Percentiles rank a stretch among this genome's conserved stretches.
phyloP scores from a whole-genome alignment of 2,113 vertebrate species.

The Rhea pennata region DNA sequence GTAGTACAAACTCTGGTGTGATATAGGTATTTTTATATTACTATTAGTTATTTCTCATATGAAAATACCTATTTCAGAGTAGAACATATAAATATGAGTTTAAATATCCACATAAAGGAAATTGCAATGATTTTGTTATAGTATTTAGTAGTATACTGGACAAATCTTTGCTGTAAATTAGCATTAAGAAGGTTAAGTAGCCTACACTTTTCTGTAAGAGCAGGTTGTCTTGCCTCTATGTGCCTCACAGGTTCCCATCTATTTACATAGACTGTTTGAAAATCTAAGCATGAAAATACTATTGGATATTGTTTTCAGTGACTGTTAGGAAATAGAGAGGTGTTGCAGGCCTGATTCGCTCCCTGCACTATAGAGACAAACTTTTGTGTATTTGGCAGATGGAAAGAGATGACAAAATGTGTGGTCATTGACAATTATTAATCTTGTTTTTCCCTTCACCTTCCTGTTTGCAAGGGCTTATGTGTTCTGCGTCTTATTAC shows the following conservation, averaged over 20 bases:
- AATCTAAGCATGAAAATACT: background rate
- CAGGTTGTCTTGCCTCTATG: background rate
- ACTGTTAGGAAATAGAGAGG: background rate
- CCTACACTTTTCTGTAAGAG: background rate
- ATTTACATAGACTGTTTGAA: background rate
- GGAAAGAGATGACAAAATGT: background rate
- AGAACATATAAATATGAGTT: background rate
- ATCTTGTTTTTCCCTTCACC: background rate
- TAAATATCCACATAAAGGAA: background rate
- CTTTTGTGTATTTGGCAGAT: background rate
- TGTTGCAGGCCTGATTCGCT: background rate
- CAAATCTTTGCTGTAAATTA: background rate
- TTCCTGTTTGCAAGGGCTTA: background rate
- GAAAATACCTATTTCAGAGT: background rate
- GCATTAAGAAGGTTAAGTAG: background rate
- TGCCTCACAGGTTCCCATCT: background rate
- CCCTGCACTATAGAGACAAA: background rate
- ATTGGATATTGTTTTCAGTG: background rate
- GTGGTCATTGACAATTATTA: background rate
- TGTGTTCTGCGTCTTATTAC: background rate
- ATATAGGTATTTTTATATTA: background rate
- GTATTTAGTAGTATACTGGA: background rate
- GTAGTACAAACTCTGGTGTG: background rate
- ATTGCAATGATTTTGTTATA: background rate
- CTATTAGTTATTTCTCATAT: background rate